phyloP scores from a whole-genome alignment of 2,888 invertebrate genomes.

The Lomographa bimaculata region DNA sequence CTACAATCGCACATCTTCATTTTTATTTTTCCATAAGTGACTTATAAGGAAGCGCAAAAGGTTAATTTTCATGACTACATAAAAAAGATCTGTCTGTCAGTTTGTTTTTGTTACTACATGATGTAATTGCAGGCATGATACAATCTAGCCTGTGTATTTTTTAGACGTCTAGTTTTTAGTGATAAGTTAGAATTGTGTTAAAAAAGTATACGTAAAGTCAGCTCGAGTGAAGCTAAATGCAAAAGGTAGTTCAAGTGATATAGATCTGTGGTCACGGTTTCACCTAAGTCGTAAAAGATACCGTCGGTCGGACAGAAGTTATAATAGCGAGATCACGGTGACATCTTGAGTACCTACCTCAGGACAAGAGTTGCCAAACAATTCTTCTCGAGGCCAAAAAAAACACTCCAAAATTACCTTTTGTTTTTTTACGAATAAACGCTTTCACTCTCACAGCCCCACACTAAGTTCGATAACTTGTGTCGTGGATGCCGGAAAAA shows the following conservation, averaged over 20 bases:
- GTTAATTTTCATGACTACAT: conserved; percentile 24
- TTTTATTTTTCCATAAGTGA: conserved; percentile 28
- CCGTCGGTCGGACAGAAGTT: conserved; percentile 48
- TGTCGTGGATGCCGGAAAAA: too few relatives aligned
- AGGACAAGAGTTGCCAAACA: too few relatives aligned
- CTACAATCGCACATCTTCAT: conserved; percentile 26
- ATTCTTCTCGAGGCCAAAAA: too few relatives aligned
- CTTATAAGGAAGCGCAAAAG: conserved; percentile 35
- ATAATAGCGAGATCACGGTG: conserved; percentile 35
- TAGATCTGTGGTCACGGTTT: conserved; percentile 47
- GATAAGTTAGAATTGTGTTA: too few relatives aligned
- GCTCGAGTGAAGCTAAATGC: conserved; percentile 13
- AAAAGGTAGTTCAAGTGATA: conserved; percentile 32
- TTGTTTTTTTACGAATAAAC: too few relatives aligned
- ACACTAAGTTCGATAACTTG: too few relatives aligned
- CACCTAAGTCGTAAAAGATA: conserved; percentile 47
- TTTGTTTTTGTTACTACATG: conserved; percentile 17
- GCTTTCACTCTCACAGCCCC: too few relatives aligned
- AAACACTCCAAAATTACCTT: too few relatives aligned
- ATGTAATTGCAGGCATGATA: conserved; percentile 11
- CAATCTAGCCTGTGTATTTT: conserved; percentile 15
- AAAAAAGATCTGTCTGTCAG: conserved; percentile 20
- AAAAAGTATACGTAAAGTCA: too few relatives aligned
- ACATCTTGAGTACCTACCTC: conserved; percentile 28
- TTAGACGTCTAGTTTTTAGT: neutral